Conservation (phyloP, 2,888 invertebrate genomes). For the Galeopsomyia nigrocyanea region DNA sequence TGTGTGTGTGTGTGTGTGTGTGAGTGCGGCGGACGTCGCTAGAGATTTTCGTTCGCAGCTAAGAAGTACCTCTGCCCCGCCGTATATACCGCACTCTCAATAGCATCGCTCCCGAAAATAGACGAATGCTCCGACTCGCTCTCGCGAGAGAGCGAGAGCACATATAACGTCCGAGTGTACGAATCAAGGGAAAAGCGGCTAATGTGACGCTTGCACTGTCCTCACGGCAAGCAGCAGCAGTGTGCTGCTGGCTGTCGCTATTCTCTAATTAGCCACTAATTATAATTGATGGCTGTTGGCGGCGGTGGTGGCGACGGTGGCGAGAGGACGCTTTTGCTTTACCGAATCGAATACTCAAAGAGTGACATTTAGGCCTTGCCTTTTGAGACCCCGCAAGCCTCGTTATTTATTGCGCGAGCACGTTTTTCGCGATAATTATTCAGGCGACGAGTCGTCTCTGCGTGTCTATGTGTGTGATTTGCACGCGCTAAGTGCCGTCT, state of each 20-base stretch:
- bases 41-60: conserved; percentile 19
- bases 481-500: no score
- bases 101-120: conserved; percentile 24
- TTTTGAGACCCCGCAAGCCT: conserved; percentile 31
- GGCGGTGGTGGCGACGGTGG: conserved; percentile 1
- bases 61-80: background rate
- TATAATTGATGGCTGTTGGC: conserved; percentile 44
- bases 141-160: background rate
- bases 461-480: no score
- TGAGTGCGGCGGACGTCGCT: conserved; percentile 7
- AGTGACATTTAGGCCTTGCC: conserved; percentile 14
- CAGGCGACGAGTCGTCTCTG: conserved; percentile 7
- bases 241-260: conserved; percentile 24
- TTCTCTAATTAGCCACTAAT: conserved; percentile 45
- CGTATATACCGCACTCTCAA: conserved; percentile 12
- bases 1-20: no score
- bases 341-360: conserved; percentile 40
- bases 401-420: conserved; percentile 28
- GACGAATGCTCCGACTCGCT: conserved; percentile 14
- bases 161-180: background rate
- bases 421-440: conserved; percentile 32
- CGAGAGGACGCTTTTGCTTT: background rate
- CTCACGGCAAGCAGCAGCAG: no score
- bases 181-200: conserved; percentile 35
- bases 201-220: conserved; percentile 21